phyloP scores from a whole-genome alignment of 2,797 vertebrate species.

The Rhynchotus rufescens region DNA sequence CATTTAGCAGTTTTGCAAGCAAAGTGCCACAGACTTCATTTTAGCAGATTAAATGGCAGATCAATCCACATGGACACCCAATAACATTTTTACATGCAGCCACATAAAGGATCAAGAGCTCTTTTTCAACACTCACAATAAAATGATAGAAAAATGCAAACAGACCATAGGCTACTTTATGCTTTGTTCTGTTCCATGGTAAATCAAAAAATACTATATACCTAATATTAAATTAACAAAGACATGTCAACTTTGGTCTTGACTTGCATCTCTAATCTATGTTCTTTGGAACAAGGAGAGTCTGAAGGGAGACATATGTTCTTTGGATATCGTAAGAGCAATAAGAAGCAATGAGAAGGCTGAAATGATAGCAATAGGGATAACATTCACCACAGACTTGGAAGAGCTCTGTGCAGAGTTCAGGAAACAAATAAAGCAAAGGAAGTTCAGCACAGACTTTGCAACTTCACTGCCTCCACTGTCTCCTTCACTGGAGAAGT shows the following conservation, averaged over 20 bases:
- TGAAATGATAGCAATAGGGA: background rate
- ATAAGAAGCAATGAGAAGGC: background rate
- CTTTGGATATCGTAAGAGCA: background rate
- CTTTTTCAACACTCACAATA: background rate
- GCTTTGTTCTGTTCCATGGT: background rate
- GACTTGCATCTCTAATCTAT: too few relatives aligned
- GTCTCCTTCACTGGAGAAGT: too few relatives aligned
- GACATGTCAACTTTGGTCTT: background rate
- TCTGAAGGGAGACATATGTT: rapidly evolving
- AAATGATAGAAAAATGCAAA: background rate
- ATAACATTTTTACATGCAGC: background rate
- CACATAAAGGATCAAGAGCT: background rate
- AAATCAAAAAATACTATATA: background rate
- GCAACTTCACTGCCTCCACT: too few relatives aligned
- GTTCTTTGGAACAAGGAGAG: background rate
- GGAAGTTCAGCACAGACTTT: background rate
- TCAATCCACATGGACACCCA: background rate
- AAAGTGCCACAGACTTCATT: background rate
- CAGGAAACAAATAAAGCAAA: background rate
- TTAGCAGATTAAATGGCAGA: background rate
- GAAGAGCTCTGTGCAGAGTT: background rate
- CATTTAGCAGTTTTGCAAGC: background rate
- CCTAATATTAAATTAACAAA: background rate
- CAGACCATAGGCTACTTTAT: background rate
- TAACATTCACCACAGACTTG: background rate